Conservation (phyloP, 1,140 invertebrate genomes). For the Dendrolimus kikuchii region DNA sequence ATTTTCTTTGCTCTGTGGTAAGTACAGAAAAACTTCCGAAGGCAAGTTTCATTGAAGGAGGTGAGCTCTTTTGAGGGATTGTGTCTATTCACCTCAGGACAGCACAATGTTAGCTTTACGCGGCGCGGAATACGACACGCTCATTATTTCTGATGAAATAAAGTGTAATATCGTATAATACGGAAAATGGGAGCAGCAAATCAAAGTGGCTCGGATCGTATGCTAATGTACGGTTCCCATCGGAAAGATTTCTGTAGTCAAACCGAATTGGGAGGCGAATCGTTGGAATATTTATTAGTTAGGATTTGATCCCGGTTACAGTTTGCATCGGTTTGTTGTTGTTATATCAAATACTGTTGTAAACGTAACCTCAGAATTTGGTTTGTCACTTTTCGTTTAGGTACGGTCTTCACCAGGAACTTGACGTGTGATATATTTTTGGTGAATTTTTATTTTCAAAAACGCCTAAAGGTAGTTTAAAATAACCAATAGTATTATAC, state of each 20-base stretch:
- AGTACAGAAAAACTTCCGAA: slow-evolving; percentile 36
- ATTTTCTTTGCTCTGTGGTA: too few species aligned
- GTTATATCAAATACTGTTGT: slow-evolving; percentile 17
- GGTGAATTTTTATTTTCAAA: too few species aligned
- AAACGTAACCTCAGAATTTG: slow-evolving; percentile 18
- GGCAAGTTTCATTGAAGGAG: slow-evolving; percentile 36
- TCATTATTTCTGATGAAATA: slow-evolving; percentile 2
- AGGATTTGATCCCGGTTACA: slow-evolving; percentile 25
- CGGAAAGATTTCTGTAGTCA: slow-evolving; percentile 46
- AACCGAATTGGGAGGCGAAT: slow-evolving; percentile 50
- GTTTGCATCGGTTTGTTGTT: slow-evolving; percentile 25
- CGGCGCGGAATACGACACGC: neutral
- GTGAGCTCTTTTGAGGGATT: slow-evolving; percentile 43
- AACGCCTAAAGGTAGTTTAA: too few species aligned
- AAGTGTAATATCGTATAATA: neutral
- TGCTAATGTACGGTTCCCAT: slow-evolving; percentile 47
- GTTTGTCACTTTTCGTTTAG: slow-evolving; percentile 1
- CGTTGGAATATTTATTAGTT: slow-evolving; percentile 60
- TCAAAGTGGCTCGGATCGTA: slow-evolving; percentile 27
- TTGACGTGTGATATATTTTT: too few species aligned
- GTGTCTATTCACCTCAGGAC: slow-evolving; percentile 22
- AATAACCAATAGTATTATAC: too few species aligned
- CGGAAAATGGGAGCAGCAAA: slow-evolving; percentile 5
- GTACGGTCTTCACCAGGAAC: neutral
- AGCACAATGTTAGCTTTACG: slow-evolving; percentile 2